Base-by-base conservation (phyloP, 2,888 invertebrate genomes). In the Nudaria mundana region DNA sequence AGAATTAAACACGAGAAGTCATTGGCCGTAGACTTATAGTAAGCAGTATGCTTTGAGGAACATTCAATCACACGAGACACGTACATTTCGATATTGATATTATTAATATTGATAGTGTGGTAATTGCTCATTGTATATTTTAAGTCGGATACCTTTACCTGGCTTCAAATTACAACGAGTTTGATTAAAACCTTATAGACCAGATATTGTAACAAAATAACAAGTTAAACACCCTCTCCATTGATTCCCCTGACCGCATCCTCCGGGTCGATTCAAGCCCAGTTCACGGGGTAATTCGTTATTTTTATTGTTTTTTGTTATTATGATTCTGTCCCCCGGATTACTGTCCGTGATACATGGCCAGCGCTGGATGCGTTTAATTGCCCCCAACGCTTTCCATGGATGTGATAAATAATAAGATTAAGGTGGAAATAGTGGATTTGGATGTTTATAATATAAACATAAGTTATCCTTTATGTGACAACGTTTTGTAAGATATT, bases 221-320 rank as follows among this genome's bases (percentile, higher is more conserved):
- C n/a, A n/a, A n/a, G n/a, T n/a, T 0, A 2, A 48, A 50, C 5
- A 36, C 0, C 59, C 35, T 55, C 74, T 79, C 80, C 68, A 71
- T 41, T 0, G 2, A 18, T 12, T 18, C 15, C 55, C 15, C 35
- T 65, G 45, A 46, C 25, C 37, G 40, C 56, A 55, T 66, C 66
- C 73, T 73, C 70, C 55, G 66, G 68, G 71, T 78, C 78, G 66
- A 81, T 79, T 72, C 81, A 55, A 74, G 76, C 78, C 63, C 71
- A 79, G 81, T 83, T 80, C 84, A 71, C 80, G 78, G 79, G 73
- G 83, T 82, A 81, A 87, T 88, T 81, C 83, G 83, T 88, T 88
- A 88, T 85, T 88, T 88, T 88, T 87, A 87, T 88, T 86, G 86
- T 87, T 88, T 87, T 87, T 87, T 86, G 84, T 88, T 88, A 87